phyloP scores from a whole-genome alignment of 2,797 vertebrate genomes.

The Cirrhinus molitorella region DNA sequence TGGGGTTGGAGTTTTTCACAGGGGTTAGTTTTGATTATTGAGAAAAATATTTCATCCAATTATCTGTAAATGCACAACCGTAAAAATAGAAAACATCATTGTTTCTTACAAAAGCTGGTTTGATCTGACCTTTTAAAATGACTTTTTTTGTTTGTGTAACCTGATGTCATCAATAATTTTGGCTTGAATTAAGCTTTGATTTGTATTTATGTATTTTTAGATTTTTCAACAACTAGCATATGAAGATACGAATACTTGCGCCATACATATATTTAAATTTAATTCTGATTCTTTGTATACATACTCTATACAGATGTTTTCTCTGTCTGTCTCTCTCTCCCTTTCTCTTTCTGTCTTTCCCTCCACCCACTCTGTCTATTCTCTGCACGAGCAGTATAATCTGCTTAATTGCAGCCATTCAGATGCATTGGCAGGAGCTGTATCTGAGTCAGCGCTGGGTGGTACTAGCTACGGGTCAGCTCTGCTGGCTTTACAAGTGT shows the following conservation, averaged over 20 bases:
- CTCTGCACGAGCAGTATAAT: constrained; percentile 61
- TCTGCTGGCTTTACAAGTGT: constrained; percentile 20
- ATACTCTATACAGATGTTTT: constrained; percentile 29
- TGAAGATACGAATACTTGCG: not conserved
- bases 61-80: not conserved
- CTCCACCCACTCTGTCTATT: constrained; percentile 44
- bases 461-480: constrained; percentile 49
- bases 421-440: constrained; percentile 54
- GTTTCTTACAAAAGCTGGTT: not conserved
- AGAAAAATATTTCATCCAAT: not conserved
- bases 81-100: not conserved
- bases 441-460: constrained; percentile 58
- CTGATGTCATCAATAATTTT: too few species aligned
- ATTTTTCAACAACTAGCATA: not conserved
- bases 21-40: constrained; percentile 24
- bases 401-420: constrained; percentile 62
- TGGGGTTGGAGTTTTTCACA: constrained; percentile 4
- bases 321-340: constrained; percentile 38
- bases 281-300: not conserved
- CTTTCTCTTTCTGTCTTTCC: constrained; percentile 10
- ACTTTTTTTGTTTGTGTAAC: not conserved
- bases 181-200: not conserved
- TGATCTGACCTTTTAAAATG: not conserved
- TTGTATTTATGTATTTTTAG: not conserved
- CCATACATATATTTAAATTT: not conserved